These are phyloP conservation scores for Empidonax alnorum DNA, from an alignment of 2,113 vertebrate species.

Conservation along the genomic window DNA sequence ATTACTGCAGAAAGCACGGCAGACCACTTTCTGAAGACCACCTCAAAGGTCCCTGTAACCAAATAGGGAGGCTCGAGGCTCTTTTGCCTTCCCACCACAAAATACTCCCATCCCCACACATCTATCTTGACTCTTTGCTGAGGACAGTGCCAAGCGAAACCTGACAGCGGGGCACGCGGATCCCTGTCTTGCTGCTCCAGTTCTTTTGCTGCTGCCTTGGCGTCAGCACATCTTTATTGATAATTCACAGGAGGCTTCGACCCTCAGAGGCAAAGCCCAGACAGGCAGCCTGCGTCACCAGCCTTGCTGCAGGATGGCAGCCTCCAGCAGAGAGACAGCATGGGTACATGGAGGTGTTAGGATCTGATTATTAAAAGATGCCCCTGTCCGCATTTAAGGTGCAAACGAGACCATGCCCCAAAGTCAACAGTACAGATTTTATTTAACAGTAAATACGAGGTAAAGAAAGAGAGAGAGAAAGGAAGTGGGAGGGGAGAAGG, in stretches of 20 bases:
- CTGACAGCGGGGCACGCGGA: rapidly evolving
- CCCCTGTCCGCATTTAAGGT: background rate
- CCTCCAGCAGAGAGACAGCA: background rate
- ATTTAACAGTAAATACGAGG: background rate
- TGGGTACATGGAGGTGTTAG: rapidly evolving
- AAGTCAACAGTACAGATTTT: background rate
- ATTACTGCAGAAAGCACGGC: background rate
- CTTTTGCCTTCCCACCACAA: background rate
- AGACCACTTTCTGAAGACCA: rapidly evolving
- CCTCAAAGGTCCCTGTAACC: background rate
- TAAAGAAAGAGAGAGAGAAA: background rate
- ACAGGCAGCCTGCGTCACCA: background rate
- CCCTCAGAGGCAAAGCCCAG: background rate
- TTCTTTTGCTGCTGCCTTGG: background rate
- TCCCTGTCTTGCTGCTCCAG: background rate
- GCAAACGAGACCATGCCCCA: background rate
- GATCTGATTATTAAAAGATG: background rate
- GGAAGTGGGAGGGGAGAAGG: background rate
- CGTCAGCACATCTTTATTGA: background rate
- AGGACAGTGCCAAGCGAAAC: rapidly evolving
- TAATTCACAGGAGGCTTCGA: background rate
- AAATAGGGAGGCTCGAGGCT: background rate
- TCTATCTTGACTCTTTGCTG: background rate
- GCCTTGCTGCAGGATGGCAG: background rate
- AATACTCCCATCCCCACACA: background rate